Conservation (phyloP, 64 coral and sea anemone genomes). For the Dendrophyllia cribrosa region DNA sequence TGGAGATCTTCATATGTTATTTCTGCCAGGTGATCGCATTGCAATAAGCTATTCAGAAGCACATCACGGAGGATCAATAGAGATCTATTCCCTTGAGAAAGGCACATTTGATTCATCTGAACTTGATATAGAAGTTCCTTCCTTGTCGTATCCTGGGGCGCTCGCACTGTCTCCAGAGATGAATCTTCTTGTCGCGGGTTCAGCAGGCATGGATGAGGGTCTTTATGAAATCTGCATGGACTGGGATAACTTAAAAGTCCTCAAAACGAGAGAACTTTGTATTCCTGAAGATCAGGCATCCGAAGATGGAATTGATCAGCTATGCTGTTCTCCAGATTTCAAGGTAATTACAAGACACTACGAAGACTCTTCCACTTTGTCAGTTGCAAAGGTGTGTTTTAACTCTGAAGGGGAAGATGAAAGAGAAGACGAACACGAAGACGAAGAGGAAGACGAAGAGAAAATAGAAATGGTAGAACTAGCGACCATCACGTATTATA, state of each 20-base stretch:
- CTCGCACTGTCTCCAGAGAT: neutral
- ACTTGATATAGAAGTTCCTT: neutral
- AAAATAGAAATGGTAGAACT: conserved; percentile 16
- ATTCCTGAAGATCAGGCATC: neutral
- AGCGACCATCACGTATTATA: conserved; percentile 59
- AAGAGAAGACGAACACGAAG: neutral
- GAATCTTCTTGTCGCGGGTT: neutral
- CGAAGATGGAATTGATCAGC: neutral
- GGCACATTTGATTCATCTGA: neutral
- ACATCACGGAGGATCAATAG: neutral
- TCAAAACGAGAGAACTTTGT: conserved; percentile 39
- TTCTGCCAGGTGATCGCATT: neutral
- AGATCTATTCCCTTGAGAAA: neutral
- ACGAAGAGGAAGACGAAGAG: neutral
- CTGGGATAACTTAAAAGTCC: conserved; percentile 57
- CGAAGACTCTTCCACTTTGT: too few species aligned
- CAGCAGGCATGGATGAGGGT: neutral
- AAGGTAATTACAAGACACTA: too few species aligned
- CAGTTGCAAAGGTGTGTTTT: conserved; percentile 36
- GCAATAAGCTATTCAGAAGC: neutral
- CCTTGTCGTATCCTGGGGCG: neutral
- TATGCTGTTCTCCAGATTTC: conserved; percentile 56
- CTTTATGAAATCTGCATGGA: conserved; percentile 57
- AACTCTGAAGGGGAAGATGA: neutral
- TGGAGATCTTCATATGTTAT: neutral